Evolutionary conservation across 2,888 invertebrate genomes (phyloP), one percentile per base, ranked within the genome.

Genomic region (Amphipyra berbera): DNA sequence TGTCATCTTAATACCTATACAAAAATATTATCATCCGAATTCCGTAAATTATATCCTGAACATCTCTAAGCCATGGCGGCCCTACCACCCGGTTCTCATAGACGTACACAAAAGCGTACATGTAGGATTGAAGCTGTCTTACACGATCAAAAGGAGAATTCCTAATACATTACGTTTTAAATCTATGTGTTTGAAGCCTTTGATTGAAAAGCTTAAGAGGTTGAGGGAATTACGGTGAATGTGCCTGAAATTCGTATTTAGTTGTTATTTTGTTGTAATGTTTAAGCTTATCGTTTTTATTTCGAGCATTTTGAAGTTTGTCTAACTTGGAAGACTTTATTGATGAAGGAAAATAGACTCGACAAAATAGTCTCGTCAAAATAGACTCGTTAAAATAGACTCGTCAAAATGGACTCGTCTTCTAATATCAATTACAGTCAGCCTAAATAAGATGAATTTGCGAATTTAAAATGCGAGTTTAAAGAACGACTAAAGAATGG

Each of bases 111-210:
- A 74, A 62, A 68, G 58, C 60, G 41, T 42, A 50, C 61, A 65
- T 21, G 58, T 49, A 54, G 61, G 69, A 56, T 70, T 59, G 48
- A 7, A 59, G 58, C 60, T 59, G 56, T 59, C 62, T 66, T 46
- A 21, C 13, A 38, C 49, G 64, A 67, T 73, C 64, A 76, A 76
- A 75, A 67, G 62, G 56, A 63, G 49, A 53, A 64, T 66, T 62
- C 61, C 67, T 76, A 73, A 76, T 70, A 65, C 70, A 73, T 76
- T 73, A 76, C 69, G 61, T 60, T 63, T 76, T 65, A 73, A 76
- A 64, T 65, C 59, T 60, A 63, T 60, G 63, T 54, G 37, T 67
- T 54, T 60, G 73, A 48, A 50, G 46, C 54, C 57, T 67, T 68
- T 72, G 56, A 72, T 67, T 27, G 10, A 53, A 30, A 42, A 35